Base-by-base conservation (phyloP, 2,113 vertebrate species). In the Pontoporia blainvillei region DNA sequence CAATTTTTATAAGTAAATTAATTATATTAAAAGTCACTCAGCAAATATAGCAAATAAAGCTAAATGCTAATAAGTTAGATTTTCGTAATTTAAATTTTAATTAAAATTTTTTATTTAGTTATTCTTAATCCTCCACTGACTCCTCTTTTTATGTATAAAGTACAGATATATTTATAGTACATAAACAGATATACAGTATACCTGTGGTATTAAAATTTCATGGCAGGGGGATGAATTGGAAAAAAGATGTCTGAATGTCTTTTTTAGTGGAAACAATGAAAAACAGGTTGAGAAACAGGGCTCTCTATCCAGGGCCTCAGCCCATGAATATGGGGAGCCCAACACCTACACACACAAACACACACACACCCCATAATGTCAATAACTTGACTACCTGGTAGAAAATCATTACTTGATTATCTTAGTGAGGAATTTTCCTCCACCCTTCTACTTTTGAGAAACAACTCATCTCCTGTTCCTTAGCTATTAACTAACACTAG, bases 121-220 rank as follows among this genome's bases (percentile, higher is more conserved):
- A 86, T 83, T 79, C 31, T 89, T 64, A 96, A 83, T 83, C 34
- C 23, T 73, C 49, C 6, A 64, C 57, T 84, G 73, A 92, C 52
- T 94, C 25, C 7, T 86, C n/a, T 52, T 89, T 97, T 89, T 57
- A 72, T 75, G 23, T 73, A 69, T 78, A 87, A 79, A 95, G 17
- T 78, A 82, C 10, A 90, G 57, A 46, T 59, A 69, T 62, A 52
- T 25, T 25, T 34, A 66, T 3, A 81, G 25, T 61, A 93, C 1
- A 36, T 76, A 95, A 76, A 73, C 27, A 90, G 34, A 61, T 81
- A 69, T 29, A 39, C 2, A 67, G 15, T 36, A 86, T 67, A 82
- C 31, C 34, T 87, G n/a, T 41, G 41, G 18, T 64, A 94, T 90
- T 95, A 92, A 95, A 87, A 64, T 57, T 86, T 91, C 81, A 89